Evolutionary conservation across 30 jellyfish, hydroid and myxozoan species (phyloP), one percentile per base, ranked within the genome.

Genomic region (Aurelia sp.): DNA sequence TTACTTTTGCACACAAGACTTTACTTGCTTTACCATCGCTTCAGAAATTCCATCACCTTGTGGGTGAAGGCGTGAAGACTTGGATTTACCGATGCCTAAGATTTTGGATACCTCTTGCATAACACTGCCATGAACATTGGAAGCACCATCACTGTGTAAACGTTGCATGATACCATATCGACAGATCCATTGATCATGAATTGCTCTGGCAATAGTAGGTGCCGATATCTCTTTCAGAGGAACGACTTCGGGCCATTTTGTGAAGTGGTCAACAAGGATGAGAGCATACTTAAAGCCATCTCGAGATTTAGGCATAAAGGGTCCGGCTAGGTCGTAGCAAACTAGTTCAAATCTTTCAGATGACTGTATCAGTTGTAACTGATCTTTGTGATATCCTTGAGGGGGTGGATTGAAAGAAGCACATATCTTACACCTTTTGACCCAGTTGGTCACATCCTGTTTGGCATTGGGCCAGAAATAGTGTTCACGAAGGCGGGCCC

Each of bases 1-100:
- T 60, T 58, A 79, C 47, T 77, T 77, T 64, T 60, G 88, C 19
- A 77, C 78, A 64, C 88, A 77, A 30, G 88, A 59, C 52, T 77
- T 77, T 23, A 61, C 79, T 77, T 77, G 88, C 44, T 77, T 77
- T 4, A 77, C 88, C 88, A 59, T 58, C 4, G 88, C 88, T 33
- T 77, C 67, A 30, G 67, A 77, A 35, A 77, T 19, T 35, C 79
- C 88, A 61, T 33, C 79, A 9, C 88, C 79, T 44, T 77, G 88
- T 20, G 88, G 68, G 74, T 61, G 66, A 37, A 77, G 59, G 66
- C 48, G 48, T 37, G 48, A 37, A 37, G 48, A 37, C 48, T 0
- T 37, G 6, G 48, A 37, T 37, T 37, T 77, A 6, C 88, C 68
- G 75, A 60, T 77, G 74, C 78, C 88, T 20, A 58, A 61, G 66